Evolutionary conservation across 2,888 invertebrate species (phyloP).

Genomic region (Graphium colonna): DNA sequence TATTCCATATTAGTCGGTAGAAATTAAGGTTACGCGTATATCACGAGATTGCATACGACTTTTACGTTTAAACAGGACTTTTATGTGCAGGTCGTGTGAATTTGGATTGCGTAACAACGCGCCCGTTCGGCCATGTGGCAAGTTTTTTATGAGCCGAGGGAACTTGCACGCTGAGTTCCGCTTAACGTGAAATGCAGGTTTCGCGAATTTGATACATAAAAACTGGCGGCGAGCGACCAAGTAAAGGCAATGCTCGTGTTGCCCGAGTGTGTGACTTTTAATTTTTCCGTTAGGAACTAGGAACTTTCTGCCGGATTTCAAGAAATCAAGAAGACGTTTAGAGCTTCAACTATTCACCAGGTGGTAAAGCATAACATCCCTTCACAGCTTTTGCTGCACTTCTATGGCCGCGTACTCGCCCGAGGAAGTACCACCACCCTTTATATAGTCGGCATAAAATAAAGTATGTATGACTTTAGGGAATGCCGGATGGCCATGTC

Average conservation of each 20-base stretch:
- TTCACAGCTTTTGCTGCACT: no score
- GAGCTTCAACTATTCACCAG: background rate
- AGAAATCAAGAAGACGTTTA: background rate
- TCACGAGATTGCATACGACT: slow-evolving; percentile 11
- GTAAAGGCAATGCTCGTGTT: no score
- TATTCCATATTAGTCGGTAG: background rate
- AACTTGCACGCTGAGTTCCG: slow-evolving; percentile 18
- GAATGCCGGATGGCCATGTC: no score
- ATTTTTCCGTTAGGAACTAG: background rate
- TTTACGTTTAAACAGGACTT: slow-evolving; percentile 18
- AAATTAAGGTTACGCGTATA: slow-evolving; percentile 11
- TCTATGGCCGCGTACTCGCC: no score
- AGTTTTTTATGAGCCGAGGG: slow-evolving; percentile 13
- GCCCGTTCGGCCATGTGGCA: slow-evolving; percentile 17
- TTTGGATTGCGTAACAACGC: slow-evolving; percentile 20
- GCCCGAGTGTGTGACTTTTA: no score
- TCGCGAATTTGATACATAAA: slow-evolving; percentile 14
- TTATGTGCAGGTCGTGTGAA: slow-evolving; percentile 19
- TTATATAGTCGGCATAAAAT: no score
- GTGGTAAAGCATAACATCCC: no score
- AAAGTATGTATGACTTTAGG: no score
- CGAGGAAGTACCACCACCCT: no score
- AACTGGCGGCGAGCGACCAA: background rate
- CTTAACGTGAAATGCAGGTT: slow-evolving; percentile 18
- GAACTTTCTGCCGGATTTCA: background rate